These are phyloP conservation scores for Pterocles gutturalis DNA, from an alignment of 2,113 vertebrate genomes.

Conservation along the genomic window DNA sequence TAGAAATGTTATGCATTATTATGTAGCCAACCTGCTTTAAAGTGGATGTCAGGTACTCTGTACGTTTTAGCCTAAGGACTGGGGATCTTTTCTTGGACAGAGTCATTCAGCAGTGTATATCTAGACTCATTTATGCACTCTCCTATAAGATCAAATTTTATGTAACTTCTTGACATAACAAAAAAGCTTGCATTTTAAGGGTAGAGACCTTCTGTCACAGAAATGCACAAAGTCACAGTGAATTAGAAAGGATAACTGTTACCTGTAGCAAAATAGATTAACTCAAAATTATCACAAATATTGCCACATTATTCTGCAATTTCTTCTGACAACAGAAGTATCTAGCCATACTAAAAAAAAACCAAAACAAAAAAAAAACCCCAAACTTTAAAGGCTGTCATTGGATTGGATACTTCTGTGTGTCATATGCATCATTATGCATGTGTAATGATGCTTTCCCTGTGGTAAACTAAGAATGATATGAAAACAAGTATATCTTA, in stretches of 20 bases:
- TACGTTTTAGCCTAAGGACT: background rate
- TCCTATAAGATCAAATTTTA: background rate
- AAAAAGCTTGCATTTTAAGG: background rate
- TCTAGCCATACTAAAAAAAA: background rate
- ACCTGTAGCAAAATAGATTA: background rate
- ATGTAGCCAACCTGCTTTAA: background rate
- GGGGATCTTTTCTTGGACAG: background rate
- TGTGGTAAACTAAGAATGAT: background rate
- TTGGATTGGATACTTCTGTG: background rate
- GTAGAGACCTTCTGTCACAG: background rate
- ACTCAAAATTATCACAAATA: background rate
- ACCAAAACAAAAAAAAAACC: too few species aligned
- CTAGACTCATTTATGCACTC: background rate
- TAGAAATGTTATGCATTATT: background rate
- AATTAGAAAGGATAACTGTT: background rate
- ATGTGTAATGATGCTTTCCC: background rate
- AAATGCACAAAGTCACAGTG: background rate
- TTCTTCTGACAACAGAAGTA: background rate
- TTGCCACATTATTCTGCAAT: background rate
- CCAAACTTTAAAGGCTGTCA: background rate
- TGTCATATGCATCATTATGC: background rate
- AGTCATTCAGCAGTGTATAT: background rate
- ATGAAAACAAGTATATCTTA: background rate
- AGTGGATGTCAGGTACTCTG: background rate
- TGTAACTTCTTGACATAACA: background rate